phyloP scores from a whole-genome alignment of 2,113 vertebrate species.

The Perognathus longimembris region DNA sequence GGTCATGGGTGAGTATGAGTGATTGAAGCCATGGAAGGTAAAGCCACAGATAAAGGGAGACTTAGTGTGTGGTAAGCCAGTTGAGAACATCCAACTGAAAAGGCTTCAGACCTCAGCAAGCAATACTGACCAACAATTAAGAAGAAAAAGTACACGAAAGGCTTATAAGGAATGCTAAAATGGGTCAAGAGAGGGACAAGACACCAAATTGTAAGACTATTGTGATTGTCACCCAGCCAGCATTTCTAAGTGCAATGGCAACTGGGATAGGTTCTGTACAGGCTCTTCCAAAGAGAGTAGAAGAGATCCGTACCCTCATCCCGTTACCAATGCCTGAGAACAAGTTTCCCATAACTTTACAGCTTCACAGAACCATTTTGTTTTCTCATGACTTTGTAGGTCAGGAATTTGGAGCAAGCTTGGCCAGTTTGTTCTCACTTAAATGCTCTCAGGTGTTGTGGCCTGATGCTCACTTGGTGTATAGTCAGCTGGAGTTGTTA shows the following conservation, averaged over 20 bases:
- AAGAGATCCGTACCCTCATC: neutral
- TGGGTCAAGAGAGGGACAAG: neutral
- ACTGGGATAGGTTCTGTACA: neutral
- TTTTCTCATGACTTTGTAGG: neutral
- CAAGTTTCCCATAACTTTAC: neutral
- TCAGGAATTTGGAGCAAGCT: neutral
- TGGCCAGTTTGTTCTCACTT: neutral
- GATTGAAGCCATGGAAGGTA: neutral
- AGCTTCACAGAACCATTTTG: neutral
- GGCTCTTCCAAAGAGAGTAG: neutral
- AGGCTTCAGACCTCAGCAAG: neutral
- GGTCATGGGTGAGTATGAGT: neutral
- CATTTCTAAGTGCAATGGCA: neutral
- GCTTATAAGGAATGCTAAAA: conserved; percentile 26
- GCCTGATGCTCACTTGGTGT: neutral
- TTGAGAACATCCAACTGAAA: neutral
- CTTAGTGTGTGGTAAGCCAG: neutral
- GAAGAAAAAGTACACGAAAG: neutral
- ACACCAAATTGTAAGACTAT: conserved; percentile 1
- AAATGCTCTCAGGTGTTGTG: neutral
- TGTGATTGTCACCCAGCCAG: neutral
- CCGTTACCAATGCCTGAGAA: neutral
- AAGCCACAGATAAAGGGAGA: neutral
- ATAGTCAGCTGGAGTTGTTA: neutral
- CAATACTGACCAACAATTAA: neutral